Percentiles rank a stretch among this genome's conserved stretches.
phyloP scores from a whole-genome alignment of 2,888 invertebrate species.

The Chymomyza amoena region DNA sequence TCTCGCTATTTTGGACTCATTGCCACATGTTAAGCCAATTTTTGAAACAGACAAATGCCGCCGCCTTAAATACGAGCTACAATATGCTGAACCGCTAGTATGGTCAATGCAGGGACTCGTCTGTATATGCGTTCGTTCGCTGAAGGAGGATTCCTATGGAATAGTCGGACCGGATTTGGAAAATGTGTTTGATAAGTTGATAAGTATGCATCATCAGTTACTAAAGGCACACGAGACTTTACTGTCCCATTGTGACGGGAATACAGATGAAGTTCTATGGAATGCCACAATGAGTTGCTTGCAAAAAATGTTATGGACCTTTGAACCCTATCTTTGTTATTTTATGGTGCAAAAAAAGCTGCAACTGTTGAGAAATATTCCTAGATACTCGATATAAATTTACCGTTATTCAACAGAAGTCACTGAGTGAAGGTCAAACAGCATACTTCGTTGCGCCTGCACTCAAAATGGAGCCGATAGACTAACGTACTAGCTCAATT shows the following conservation, averaged over 20 bases:
- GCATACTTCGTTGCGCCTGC: constrained; percentile 52
- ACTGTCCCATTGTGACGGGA: background rate
- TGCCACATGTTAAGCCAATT: too few relatives aligned
- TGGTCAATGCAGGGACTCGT: constrained; percentile 28
- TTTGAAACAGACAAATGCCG: too few relatives aligned
- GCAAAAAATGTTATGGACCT: constrained; percentile 13
- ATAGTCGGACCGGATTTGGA: background rate
- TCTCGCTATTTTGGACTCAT: too few relatives aligned
- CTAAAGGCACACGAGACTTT: background rate
- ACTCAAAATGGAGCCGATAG: constrained; percentile 28
- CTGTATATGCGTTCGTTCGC: constrained; percentile 10
- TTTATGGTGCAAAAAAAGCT: too few relatives aligned
- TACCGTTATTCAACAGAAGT: background rate
- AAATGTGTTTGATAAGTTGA: background rate
- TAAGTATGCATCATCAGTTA: constrained; percentile 14
- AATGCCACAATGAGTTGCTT: constrained; percentile 10
- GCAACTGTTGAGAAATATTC: too few relatives aligned
- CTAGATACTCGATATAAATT: too few relatives aligned
- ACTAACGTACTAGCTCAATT: too few relatives aligned
- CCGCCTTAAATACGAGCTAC: constrained; percentile 12
- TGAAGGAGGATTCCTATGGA: constrained; percentile 2
- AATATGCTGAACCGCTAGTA: constrained; percentile 9
- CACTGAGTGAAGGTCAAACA: constrained; percentile 33
- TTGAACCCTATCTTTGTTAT: background rate
- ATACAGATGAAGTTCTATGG: background rate